Evolutionary conservation across 2,797 vertebrate genomes (phyloP), one percentile per base, ranked within the genome.

Genomic region (Melanotaenia pygmaea): DNA sequence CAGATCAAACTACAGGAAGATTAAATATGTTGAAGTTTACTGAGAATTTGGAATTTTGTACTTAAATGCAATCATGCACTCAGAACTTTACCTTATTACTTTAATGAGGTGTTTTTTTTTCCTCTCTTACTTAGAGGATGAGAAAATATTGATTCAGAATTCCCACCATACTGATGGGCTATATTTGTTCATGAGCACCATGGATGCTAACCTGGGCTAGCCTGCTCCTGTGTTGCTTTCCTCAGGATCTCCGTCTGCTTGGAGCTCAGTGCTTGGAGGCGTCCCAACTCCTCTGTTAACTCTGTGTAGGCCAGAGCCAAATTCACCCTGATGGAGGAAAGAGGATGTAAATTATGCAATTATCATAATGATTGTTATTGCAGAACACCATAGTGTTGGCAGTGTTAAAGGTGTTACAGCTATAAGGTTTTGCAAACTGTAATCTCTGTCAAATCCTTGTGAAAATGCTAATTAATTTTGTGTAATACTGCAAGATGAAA

Each of bases 301-400:
- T 99, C 97, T 0, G 97, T 99, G 94, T 99, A 99, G 64, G 98
- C 98, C 93, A 99, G 93, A 0, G 97, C 97, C 94, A 99, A 78
- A 80, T 98, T 99, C 91, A 99, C 97, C 94, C 98, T 98, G 86
- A 34, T 77, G 65, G 72, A 79, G 65, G 63, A 62, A 18, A 70
- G 65, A 59, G 47, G 53, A 72, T 65, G 56, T 50, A 61, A 62
- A 61, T 76, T 57, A 86, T 74, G 67, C 47, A 37, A 79, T 86
- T 72, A 86, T 72, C 24, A 67, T 63, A 74, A 86, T 74, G 22
- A 62, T 28, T 35, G 63, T 77, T 73, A 70, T 72, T 37, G 67
- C 12, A 35, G 43, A 75, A 63, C 24, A 77, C 57, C 30, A 43
- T 30, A 43, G 3, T 13, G 59, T 16, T 38, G 47, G 34, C 34